These are phyloP conservation scores for Toxotes jaculatrix DNA, from an alignment of 2,113 vertebrate genomes.

Conservation along the genomic window DNA sequence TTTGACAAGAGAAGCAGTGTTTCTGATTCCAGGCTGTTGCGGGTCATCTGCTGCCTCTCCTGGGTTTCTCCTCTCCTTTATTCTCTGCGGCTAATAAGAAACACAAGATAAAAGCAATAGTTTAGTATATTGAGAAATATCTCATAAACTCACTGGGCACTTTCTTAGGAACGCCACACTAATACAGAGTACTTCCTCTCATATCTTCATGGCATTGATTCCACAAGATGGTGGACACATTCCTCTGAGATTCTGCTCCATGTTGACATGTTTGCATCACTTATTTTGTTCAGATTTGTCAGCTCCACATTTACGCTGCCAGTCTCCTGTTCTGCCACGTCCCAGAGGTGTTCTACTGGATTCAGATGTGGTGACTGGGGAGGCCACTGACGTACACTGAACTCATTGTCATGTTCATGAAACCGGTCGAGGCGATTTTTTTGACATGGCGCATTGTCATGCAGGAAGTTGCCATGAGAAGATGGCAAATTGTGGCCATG, in stretches of 20 bases:
- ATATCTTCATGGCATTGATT: not conserved
- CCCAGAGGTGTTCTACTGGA: too few species aligned
- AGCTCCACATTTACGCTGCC: not conserved
- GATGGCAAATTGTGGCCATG: not conserved
- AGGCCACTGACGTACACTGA: too few species aligned
- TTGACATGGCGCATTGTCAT: not conserved
- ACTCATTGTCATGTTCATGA: too few species aligned
- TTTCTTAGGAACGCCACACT: not conserved
- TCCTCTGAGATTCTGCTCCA: not conserved
- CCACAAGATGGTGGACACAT: not conserved
- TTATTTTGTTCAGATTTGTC: not conserved
- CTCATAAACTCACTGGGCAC: not conserved
- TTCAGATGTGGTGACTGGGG: too few species aligned
- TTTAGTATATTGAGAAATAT: not conserved
- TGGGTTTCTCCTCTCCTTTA: conserved; percentile 19
- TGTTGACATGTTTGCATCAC: not conserved
- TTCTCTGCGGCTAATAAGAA: not conserved
- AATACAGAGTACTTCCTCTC: not conserved
- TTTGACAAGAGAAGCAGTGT: conserved; percentile 34
- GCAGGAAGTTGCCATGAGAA: not conserved
- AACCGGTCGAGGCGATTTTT: not conserved
- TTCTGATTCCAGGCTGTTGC: conserved; percentile 40
- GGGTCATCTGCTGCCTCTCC: conserved; percentile 14
- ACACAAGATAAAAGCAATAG: not conserved
- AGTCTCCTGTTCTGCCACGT: too few species aligned